Evolutionary conservation across 2,113 vertebrate species (phyloP), one percentile per base, ranked within the genome.

Genomic region (Rhineura floridana): DNA sequence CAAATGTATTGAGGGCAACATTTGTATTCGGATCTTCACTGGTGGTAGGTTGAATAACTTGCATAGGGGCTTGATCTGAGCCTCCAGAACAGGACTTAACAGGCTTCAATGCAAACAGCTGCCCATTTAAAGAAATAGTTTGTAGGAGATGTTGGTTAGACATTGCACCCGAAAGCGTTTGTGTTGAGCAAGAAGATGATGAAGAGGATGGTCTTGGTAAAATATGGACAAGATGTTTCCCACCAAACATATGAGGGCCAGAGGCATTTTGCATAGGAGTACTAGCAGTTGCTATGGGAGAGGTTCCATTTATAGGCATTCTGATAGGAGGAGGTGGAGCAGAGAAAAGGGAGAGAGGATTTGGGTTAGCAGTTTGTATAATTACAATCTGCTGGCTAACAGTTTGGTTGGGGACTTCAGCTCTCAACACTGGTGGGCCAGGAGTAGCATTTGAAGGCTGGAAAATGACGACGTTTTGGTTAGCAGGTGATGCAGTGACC

Each of bases 351-450:
- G 98, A 97, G 82, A 98, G 95, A 44, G 98, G 94, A 50, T 97
- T 97, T 95, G 98, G 98, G 95, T 97, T 98, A 87, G 98, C 97
- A 84, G 98, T 96, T 95, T 99, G 99, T 92, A 99, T 99, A 93
- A 99, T 99, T 69, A 99, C 99, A 91, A 99, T 99, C 83, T 99
- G 98, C 65, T 99, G 99, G 92, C 99, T 98, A 17, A 98, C 96
- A 0, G 97, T 96, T 93, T 98, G 98, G 95, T 93, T 98, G 85
- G 97, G 94, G 89, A 98, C 95, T 88, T 98, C 98, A 0, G 98
- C 98, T 90, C 98, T 97, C 89, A 98, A 93, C 81, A 98, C 95
- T 1, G 98, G 91, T 15, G 98, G 97, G 70, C 98, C 95, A 0
- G 98, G 95, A 83, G 97, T 94, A 0, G 98, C 94, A 91, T 97